Evolutionary conservation across 1,140 invertebrate species (phyloP).

Genomic region (Caenorhabditis latens): DNA sequence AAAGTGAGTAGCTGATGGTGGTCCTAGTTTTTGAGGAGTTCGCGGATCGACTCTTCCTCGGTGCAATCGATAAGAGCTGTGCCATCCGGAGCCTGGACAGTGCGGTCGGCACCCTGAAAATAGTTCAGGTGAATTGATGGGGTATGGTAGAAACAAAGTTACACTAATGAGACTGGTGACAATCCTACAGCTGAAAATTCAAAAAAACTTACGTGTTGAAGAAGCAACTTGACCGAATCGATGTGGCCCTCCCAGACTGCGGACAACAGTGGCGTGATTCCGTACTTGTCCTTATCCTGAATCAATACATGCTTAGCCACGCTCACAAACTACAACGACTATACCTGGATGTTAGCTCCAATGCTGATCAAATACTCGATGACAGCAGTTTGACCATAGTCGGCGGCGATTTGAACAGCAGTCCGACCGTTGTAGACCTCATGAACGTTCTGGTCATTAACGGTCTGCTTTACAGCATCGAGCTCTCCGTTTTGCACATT

Average conservation of each 20-base stretch:
- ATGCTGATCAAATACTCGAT: conserved; percentile 51
- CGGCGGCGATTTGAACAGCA: conserved; percentile 59
- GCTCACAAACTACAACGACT: neutral
- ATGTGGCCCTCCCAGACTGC: conserved; percentile 60
- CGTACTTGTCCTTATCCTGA: conserved; percentile 56
- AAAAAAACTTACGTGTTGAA: conserved; percentile 23
- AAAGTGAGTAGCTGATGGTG: neutral
- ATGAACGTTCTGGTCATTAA: conserved; percentile 55
- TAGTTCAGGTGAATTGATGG: neutral
- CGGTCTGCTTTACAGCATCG: conserved; percentile 40
- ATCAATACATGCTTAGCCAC: neutral
- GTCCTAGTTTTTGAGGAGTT: neutral
- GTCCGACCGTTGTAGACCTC: conserved; percentile 44
- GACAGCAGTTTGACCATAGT: conserved; percentile 55
- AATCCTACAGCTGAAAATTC: neutral
- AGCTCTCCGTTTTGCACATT: conserved; percentile 51
- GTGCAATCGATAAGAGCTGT: conserved; percentile 52
- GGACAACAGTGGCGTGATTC: conserved; percentile 56
- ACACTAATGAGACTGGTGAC: too few species aligned
- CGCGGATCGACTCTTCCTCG: conserved; percentile 42
- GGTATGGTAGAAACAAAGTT: too few species aligned
- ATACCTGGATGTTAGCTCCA: conserved; percentile 59
- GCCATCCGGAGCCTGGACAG: conserved; percentile 50
- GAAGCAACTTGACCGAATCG: conserved; percentile 52
- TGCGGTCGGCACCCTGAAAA: conserved; percentile 59